A percentile compares a stretch with the other conserved stretches of the same genome.
phyloP scores from a whole-genome alignment of 2,113 vertebrate species.

The Cyprinus carpio region DNA sequence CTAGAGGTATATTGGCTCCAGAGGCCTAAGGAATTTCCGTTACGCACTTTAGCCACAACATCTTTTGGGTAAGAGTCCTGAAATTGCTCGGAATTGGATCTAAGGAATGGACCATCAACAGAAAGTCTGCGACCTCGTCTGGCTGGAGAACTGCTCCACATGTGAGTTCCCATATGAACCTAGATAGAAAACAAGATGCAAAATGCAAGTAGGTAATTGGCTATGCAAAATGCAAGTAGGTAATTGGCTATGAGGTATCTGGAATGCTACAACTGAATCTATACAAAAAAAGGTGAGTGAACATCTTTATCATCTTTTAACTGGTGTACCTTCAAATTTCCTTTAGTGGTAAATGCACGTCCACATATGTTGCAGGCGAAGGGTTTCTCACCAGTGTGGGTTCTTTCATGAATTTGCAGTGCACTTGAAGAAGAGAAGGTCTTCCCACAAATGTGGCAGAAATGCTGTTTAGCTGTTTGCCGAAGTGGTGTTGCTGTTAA shows the following conservation, averaged over 20 bases:
- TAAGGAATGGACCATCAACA: conserved; percentile 92
- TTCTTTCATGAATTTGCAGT: conserved; percentile 97
- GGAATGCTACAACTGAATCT: neutral
- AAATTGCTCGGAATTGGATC: conserved; percentile 92
- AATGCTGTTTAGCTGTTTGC: conserved; percentile 95
- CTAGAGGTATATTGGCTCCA: conserved; percentile 98
- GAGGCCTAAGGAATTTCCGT: conserved; percentile 87
- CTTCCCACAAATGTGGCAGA: conserved; percentile 94
- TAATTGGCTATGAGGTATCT: neutral
- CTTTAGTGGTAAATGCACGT: conserved; percentile 99
- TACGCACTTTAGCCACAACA: conserved; percentile 81
- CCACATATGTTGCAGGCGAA: conserved; percentile 98
- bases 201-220: neutral
- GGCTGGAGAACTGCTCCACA: conserved; percentile 97
- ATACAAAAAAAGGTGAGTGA: neutral
- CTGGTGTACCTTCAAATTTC: conserved; percentile 95
- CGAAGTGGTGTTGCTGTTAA: conserved; percentile 75
- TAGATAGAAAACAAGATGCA: conserved; percentile 64
- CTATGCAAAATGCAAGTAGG: neutral
- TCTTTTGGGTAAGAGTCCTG: conserved; percentile 96
- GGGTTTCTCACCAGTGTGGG: conserved; percentile 97
- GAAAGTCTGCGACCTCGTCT: conserved; percentile 92
- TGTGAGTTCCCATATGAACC: conserved; percentile 99
- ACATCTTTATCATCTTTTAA: neutral
- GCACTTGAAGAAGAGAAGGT: conserved; percentile 97